These are phyloP conservation scores for Eufriesea mexicana DNA, from an alignment of 1,140 invertebrate genomes.

Conservation along the genomic window DNA sequence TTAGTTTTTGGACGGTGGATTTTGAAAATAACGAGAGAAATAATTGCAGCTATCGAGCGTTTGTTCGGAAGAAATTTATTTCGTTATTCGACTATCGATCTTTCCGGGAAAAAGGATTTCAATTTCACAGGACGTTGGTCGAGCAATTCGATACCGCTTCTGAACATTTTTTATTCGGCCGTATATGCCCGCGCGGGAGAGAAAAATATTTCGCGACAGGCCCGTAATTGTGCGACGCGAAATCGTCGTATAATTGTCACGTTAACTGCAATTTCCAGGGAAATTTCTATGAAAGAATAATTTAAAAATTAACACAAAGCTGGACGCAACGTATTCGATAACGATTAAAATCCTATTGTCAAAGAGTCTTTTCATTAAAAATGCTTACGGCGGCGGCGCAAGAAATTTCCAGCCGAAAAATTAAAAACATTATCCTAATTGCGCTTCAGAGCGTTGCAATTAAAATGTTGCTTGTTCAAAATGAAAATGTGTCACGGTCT, in stretches of 20 bases:
- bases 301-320: conserved; percentile 40
- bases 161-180: conserved; percentile 4
- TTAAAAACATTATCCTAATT: conserved; percentile 54
- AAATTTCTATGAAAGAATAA: conserved; percentile 32
- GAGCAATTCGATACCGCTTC: not conserved
- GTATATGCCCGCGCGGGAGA: not conserved
- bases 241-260: conserved; percentile 24
- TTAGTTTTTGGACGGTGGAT: no score
- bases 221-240: not conserved
- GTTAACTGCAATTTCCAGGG: conserved; percentile 18
- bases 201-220: conserved; percentile 31
- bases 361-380: conserved; percentile 44
- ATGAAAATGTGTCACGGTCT: conserved; percentile 38
- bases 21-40: not conserved
- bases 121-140: not conserved
- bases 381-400: not conserved
- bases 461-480: conserved; percentile 48
- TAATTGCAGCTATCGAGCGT: not conserved
- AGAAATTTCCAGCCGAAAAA: conserved; percentile 47
- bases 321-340: conserved; percentile 21
- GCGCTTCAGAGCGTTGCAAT: conserved; percentile 38
- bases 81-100: not conserved
- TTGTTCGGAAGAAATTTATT: not conserved
- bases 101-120: not conserved
- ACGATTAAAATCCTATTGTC: conserved; percentile 49